Percentiles rank a stretch among this genome's conserved stretches.
Evolutionary conservation across 1,140 invertebrate genomes (phyloP).

Genomic region (Drosophila asahinai): DNA sequence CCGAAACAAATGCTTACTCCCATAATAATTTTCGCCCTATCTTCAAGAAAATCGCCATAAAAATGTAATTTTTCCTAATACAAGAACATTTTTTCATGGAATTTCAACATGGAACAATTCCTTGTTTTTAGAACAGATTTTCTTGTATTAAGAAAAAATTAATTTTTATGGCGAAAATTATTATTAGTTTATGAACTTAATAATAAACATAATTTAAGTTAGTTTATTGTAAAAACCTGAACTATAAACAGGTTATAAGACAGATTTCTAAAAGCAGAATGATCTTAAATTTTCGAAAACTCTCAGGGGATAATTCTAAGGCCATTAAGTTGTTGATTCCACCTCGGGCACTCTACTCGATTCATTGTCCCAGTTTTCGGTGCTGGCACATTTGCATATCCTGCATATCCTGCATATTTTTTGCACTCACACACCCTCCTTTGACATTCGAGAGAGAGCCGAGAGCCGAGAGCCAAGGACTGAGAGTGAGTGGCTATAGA

Average conservation of each 20-base stretch:
- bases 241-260: background rate
- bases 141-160: too few relatives aligned
- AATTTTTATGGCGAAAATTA: too few relatives aligned
- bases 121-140: too few relatives aligned
- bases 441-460: conserved; percentile 13
- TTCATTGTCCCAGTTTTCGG: conserved; percentile 28
- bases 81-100: too few relatives aligned
- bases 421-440: conserved; percentile 9
- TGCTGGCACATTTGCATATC: conserved; percentile 29
- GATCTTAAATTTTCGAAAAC: background rate
- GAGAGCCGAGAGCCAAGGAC: background rate
- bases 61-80: too few relatives aligned
- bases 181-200: too few relatives aligned
- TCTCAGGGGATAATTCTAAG: background rate
- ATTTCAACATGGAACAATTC: too few relatives aligned
- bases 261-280: background rate
- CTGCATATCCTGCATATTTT: conserved; percentile 15
- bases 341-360: background rate
- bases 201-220: too few relatives aligned
- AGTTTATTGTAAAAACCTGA: too few relatives aligned
- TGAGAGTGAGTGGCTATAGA: conserved; percentile 56
- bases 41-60: too few relatives aligned
- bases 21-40: too few relatives aligned
- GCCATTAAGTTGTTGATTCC: background rate
- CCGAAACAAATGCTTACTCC: too few relatives aligned